These are phyloP conservation scores for Otis tarda DNA, from an alignment of 2,113 vertebrate species.

Conservation along the genomic window DNA sequence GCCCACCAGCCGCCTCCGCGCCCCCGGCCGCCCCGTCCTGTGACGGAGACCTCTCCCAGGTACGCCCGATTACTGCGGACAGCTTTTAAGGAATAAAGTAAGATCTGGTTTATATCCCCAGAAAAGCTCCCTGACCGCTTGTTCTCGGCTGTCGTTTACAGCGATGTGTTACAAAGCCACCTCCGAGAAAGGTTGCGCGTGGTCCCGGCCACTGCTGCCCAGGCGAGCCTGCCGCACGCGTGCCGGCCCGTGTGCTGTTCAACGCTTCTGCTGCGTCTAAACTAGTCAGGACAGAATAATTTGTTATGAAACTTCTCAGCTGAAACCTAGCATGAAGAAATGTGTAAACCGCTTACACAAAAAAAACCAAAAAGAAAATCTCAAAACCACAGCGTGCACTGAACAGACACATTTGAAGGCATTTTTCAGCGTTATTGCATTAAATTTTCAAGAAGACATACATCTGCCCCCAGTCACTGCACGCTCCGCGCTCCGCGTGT, in stretches of 20 bases:
- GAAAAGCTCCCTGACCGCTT: not conserved
- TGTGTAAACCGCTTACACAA: not conserved
- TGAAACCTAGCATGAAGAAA: not conserved
- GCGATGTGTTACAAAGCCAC: not conserved
- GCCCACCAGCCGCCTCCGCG: accelerated
- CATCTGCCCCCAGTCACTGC: too few relatives aligned
- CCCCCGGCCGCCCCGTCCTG: accelerated
- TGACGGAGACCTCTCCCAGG: not conserved
- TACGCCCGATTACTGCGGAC: too few relatives aligned
- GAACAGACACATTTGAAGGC: not conserved
- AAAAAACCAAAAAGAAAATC: not conserved
- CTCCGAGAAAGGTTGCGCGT: accelerated
- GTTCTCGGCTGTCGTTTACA: not conserved
- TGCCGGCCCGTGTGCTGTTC: not conserved
- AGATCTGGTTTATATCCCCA: not conserved
- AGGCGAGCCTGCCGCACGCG: not conserved
- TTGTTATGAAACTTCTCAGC: not conserved
- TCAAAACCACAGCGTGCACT: not conserved
- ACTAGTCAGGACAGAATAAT: too few relatives aligned
- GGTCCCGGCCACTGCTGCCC: not conserved
- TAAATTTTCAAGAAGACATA: not conserved
- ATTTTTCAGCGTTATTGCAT: not conserved
- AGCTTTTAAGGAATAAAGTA: not conserved
- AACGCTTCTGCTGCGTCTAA: too few relatives aligned
- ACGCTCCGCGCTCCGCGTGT: not conserved